Base-by-base conservation (phyloP, 2,888 invertebrate species). In the Acanthacorydalis orientalis region DNA sequence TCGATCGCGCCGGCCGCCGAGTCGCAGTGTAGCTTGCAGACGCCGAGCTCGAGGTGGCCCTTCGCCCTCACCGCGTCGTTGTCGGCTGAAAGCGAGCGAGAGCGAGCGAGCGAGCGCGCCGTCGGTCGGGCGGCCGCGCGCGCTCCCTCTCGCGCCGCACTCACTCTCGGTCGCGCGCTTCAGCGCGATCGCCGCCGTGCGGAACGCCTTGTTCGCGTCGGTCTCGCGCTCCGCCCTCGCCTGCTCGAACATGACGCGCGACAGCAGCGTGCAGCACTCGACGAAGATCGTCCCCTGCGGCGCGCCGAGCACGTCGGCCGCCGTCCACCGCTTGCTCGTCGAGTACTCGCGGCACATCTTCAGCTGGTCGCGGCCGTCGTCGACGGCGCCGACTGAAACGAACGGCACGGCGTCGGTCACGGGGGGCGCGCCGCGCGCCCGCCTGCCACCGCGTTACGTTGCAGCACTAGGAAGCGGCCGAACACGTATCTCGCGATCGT, bases 101-200 rank as follows among this genome's bases (percentile, higher is more conserved):
- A 44, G 39, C 40, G 39, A 43, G 23, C 47, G 16, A 43, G 37
- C 31, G 11, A 43, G 12, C 16, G 23, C 23, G 23, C 3, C 3
- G 6, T 23, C 23, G 23, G 23, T 23, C 23, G 23, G 41, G 16
- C 9, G 40, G n/a, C 11, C 31, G 7, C 23, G 23, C 23, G 6
- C 23, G 23, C 3, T 4, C 23, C 23, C 23, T 2, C 23, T 2
- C 6, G 23, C 23, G 23, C 23, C 23, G 23, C 23, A 6, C 31
- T 55, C 53, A 73, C 73, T 69, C 57, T 75, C 74, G 42, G 56
- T 60, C 2, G 75, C 75, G 52, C 73, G 61, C 48, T 72, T 66
- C 54, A 70, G 69, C 1, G 76, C 75, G 48, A 72, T 56, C 1
- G 67, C 61, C 2, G 72, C 64, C 7, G 72, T 57, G 51, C 69